Evolutionary conservation across 1,140 invertebrate species (phyloP).

Genomic region (Nylanderia fulva): DNA sequence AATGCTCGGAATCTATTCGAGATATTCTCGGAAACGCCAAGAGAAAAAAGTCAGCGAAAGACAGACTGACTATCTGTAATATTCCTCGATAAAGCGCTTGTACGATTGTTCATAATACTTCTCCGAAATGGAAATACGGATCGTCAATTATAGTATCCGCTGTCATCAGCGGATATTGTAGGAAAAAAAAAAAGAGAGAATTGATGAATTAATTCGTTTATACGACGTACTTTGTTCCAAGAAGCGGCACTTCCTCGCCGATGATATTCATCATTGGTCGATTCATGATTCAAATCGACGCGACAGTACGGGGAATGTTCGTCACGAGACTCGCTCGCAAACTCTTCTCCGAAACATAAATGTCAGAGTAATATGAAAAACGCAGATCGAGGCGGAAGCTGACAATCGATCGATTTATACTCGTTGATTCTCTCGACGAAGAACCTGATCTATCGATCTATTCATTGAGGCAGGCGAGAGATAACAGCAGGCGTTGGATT

Average conservation of each 20-base stretch:
- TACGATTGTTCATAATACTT: background rate
- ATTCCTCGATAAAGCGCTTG: background rate
- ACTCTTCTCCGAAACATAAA: constrained; percentile 28
- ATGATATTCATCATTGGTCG: constrained; percentile 24
- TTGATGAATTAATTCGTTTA: too few relatives aligned
- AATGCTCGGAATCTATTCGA: too few relatives aligned
- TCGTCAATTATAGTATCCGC: background rate
- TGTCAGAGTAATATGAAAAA: constrained; percentile 8
- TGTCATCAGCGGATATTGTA: background rate
- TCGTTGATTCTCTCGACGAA: constrained; percentile 12
- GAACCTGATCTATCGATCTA: constrained; percentile 3
- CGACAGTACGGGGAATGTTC: constrained; percentile 16
- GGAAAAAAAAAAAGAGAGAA: background rate
- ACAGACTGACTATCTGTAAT: too few relatives aligned
- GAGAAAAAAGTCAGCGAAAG: too few relatives aligned
- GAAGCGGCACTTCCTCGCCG: constrained; percentile 27
- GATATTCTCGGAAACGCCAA: too few relatives aligned
- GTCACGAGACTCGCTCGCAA: background rate
- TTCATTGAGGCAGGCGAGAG: background rate
- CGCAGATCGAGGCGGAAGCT: background rate
- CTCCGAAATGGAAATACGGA: background rate
- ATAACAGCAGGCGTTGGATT: background rate
- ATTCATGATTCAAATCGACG: constrained; percentile 49
- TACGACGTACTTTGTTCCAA: constrained; percentile 35
- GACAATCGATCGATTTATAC: background rate